phyloP scores from a whole-genome alignment of 2,888 invertebrate genomes.

The Drosophila imparisetae region DNA sequence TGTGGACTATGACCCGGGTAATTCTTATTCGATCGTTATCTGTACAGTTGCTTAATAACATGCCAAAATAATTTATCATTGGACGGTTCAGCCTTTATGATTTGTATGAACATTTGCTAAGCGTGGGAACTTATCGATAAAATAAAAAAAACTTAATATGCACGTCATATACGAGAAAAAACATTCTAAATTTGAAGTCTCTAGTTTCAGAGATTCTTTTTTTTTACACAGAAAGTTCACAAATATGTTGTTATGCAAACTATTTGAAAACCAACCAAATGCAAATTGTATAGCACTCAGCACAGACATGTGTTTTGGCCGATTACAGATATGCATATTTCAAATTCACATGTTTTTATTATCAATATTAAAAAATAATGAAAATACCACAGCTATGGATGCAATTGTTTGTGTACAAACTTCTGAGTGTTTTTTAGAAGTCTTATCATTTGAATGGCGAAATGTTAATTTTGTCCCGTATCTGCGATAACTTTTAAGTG shows the following conservation, averaged over 20 bases:
- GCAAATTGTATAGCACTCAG: not conserved
- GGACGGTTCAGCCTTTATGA: too few relatives aligned
- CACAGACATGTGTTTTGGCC: not conserved
- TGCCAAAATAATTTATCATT: not conserved
- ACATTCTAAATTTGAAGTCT: not conserved
- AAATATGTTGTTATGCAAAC: not conserved
- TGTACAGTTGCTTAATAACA: not conserved
- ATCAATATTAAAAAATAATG: not conserved
- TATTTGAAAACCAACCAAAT: not conserved
- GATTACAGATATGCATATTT: not conserved
- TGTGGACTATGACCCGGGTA: not conserved
- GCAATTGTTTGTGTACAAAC: conserved; percentile 1
- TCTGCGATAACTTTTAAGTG: conserved; percentile 62
- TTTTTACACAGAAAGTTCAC: not conserved
- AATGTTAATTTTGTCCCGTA: conserved; percentile 60
- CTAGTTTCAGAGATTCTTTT: too few relatives aligned
- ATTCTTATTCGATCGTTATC: not conserved
- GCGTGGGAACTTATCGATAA: not conserved
- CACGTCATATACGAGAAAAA: too few relatives aligned
- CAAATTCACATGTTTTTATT: not conserved
- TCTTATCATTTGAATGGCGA: conserved; percentile 36
- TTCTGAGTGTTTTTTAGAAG: not conserved
- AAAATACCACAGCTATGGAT: not conserved
- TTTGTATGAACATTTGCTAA: not conserved
- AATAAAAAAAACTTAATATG: not conserved